Evolutionary conservation across 2,797 vertebrate species (phyloP).

Genomic region (Carduelis carduelis): DNA sequence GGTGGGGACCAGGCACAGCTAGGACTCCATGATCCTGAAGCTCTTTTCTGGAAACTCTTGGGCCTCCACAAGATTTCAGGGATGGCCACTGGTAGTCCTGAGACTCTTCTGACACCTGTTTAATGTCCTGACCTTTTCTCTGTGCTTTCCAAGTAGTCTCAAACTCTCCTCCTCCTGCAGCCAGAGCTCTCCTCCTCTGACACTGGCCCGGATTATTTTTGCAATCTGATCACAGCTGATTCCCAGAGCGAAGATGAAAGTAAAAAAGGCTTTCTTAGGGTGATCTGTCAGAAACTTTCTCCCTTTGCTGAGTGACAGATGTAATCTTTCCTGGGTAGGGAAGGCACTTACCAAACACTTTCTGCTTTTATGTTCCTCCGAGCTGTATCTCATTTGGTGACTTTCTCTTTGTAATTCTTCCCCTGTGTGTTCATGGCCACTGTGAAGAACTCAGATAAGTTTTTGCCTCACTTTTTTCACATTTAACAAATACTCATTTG

Average conservation of each 20-base stretch:
- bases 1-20: accelerated
- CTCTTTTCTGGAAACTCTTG: background rate
- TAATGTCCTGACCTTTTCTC: background rate
- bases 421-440: background rate
- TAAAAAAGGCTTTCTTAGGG: slow-evolving; percentile 21
- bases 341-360: slow-evolving; percentile 2
- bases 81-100: background rate
- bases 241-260: background rate
- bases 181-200: background rate
- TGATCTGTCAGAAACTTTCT: slow-evolving; percentile 34
- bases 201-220: slow-evolving; percentile 28
- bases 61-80: background rate
- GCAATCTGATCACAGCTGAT: slow-evolving; percentile 52
- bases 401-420: background rate
- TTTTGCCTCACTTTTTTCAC: background rate
- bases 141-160: background rate
- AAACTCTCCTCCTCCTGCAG: background rate
- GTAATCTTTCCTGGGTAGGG: slow-evolving; percentile 5
- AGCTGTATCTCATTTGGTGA: background rate
- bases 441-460: background rate
- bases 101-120: background rate
- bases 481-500: background rate
- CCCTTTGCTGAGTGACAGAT: slow-evolving; percentile 35
- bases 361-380: background rate
- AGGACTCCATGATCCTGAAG: accelerated